phyloP scores from a whole-genome alignment of 2,113 vertebrate genomes.

The pig (Sus scrofa) region T2T-Sscrofa CM000819.6:10909501-10910000 shows the following conservation, averaged over 20 bases:
- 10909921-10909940: neutral
- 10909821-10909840: neutral
- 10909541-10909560: no score
- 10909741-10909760: slow-evolving; percentile 1
- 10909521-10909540: no score
- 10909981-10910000: neutral
- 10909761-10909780: neutral
- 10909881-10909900: neutral
- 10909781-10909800: neutral
- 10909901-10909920: neutral
- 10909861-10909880: neutral
- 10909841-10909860: neutral
- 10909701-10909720: neutral
- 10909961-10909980: neutral
- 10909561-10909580: no score
- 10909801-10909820: neutral
- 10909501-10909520: no score
- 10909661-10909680: no score
- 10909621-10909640: no score
- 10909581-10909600: no score
- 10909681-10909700: no score
- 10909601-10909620: no score
- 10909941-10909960: neutral
- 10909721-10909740: neutral
- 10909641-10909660: no score